These are phyloP conservation scores for Colaptes auratus DNA, from an alignment of 2,113 vertebrate species.

Conservation along the genomic window DNA sequence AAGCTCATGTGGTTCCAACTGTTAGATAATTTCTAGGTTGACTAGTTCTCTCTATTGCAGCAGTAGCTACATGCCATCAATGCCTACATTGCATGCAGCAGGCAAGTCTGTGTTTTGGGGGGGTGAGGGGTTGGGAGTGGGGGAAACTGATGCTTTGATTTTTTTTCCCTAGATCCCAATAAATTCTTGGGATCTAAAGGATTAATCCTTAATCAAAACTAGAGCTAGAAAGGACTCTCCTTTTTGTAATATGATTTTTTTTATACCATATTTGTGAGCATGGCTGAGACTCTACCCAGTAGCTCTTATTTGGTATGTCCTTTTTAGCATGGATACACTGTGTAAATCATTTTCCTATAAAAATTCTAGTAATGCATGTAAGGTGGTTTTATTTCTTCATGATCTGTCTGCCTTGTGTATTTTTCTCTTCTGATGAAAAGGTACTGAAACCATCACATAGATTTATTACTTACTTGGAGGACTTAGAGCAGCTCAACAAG, in stretches of 20 bases:
- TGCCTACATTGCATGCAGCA: background rate
- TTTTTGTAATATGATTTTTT: background rate
- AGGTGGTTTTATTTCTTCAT: background rate
- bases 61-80: background rate
- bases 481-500: background rate
- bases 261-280: background rate
- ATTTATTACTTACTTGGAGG: background rate
- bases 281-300: background rate
- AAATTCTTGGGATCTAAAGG: background rate
- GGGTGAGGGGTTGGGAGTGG: fast-evolving
- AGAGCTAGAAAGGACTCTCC: background rate
- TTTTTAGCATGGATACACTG: background rate
- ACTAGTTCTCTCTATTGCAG: background rate
- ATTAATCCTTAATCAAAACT: background rate
- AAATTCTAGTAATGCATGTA: fast-evolving
- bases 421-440: background rate
- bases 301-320: background rate
- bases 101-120: background rate
- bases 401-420: background rate
- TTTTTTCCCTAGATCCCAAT: background rate
- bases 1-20: background rate
- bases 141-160: background rate
- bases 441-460: background rate
- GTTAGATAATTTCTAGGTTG: background rate
- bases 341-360: background rate